Percentiles rank a stretch among this genome's conserved stretches.
These are phyloP conservation scores for Papilio dardanus DNA, from an alignment of 1,140 invertebrate genomes.

Conservation along the genomic window DNA sequence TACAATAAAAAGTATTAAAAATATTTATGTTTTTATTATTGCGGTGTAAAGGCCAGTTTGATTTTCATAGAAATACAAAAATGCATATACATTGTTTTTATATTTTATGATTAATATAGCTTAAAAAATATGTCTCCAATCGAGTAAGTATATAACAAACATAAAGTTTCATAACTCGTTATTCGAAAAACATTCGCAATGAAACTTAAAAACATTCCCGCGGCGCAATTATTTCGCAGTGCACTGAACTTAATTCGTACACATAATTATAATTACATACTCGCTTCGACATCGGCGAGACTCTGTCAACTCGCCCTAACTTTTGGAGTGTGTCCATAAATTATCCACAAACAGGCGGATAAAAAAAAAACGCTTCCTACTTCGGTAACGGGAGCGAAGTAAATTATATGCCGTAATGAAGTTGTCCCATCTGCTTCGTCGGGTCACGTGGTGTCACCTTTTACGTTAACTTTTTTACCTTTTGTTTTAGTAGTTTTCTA, in stretches of 20 bases:
- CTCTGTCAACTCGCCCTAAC: conserved; percentile 47
- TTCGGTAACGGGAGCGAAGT: conserved; percentile 77
- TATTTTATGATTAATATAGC: not conserved
- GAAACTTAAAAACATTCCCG: conserved; percentile 46
- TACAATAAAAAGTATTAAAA: no score
- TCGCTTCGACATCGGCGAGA: conserved; percentile 48
- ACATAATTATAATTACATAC: conserved; percentile 53
- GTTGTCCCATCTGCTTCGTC: conserved; percentile 72
- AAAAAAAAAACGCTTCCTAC: conserved; percentile 75
- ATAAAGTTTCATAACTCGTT: conserved; percentile 39
- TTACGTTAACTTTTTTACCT: conserved; percentile 54
- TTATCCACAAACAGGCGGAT: conserved; percentile 66
- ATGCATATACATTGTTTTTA: not conserved
- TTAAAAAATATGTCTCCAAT: conserved; percentile 16
- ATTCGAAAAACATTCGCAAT: conserved; percentile 49
- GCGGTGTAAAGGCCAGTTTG: no score
- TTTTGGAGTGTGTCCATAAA: conserved; percentile 72
- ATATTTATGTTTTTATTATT: no score
- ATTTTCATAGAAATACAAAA: no score
- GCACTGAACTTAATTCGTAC: conserved; percentile 49
- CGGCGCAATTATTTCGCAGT: conserved; percentile 48
- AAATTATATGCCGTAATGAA: conserved; percentile 78
- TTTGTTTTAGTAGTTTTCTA: conserved; percentile 67
- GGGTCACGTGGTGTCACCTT: conserved; percentile 69
- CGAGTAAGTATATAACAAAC: conserved; percentile 37